Base-by-base conservation (phyloP, 2,888 invertebrate species). In the Tipula lateralis region DNA sequence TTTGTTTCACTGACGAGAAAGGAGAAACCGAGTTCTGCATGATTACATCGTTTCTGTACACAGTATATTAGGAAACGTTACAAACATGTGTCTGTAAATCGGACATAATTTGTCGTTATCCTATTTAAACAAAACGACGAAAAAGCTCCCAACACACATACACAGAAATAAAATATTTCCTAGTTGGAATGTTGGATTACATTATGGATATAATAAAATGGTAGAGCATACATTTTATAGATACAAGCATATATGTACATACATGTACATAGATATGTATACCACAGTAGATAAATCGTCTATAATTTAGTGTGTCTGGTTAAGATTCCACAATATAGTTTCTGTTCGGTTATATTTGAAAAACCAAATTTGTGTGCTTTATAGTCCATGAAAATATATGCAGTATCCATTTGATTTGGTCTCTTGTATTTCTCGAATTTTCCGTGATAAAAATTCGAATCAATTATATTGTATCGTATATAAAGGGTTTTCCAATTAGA, bases 321-420 rank as follows among this genome's bases (percentile, higher is more conserved):
- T 24, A 66, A 66, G 66, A 66, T 66, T 66, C 66, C 66, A 66
- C 66, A 66, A 24, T 24, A 66, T 9, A 24, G 2, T 24, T 66
- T 50, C 16, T 66, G 3, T 44, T 44, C 24, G 66, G 24, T 24
- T 66, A 24, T 66, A 66, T 24, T 66, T 66, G 7, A 24, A 66
- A n/a, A 44, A 66, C 9, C 19, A 24, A 66, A 24, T 66, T 66
- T 66, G 19, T 66, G 66, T 66, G 66, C 24, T 66, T 66, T 66
- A 66, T 66, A 66, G 66, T 66, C 66, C 66, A 66, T 66, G 66
- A 66, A 66, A 66, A 66, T 66, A 66, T 66, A 66, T 66, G 24
- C 24, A 50, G 24, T 66, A 66, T 66, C 66, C 24, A 24, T 66
- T 66, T 66, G 66, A 66, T 66, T 66, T 66, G 24, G 66, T 66